Evolutionary conservation across 2,113 vertebrate species (phyloP).

Genomic region (Urocolius indicus): DNA sequence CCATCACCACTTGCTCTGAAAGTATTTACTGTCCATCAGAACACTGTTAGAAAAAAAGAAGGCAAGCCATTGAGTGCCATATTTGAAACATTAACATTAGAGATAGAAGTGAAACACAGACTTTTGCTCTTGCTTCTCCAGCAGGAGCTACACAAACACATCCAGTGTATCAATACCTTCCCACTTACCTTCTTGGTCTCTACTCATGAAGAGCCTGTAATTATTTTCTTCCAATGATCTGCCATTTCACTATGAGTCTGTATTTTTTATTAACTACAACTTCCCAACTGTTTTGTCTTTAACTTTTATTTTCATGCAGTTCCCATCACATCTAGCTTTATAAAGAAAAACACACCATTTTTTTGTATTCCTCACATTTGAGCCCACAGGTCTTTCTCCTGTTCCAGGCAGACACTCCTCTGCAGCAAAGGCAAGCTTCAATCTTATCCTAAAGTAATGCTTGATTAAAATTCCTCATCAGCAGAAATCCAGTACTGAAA

Average conservation of each 20-base stretch:
- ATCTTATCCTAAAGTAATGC: neutral
- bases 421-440: neutral
- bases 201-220: neutral
- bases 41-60: neutral
- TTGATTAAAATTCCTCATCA: neutral
- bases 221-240: neutral
- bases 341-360: neutral
- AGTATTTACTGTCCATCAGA: neutral
- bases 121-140: neutral
- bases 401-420: neutral
- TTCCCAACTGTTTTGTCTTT: neutral
- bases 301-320: neutral
- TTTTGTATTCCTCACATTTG: rapidly evolving
- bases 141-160: neutral
- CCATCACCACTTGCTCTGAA: neutral
- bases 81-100: rapidly evolving
- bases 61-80: neutral
- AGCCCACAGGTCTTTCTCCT: neutral
- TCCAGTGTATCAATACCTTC: rapidly evolving
- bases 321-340: neutral
- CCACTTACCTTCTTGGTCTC: neutral
- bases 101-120: neutral
- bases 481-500: neutral
- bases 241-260: neutral
- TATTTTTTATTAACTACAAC: neutral